Base-by-base conservation (phyloP, 2,888 invertebrate species). In the Schizaphis graminum region DNA sequence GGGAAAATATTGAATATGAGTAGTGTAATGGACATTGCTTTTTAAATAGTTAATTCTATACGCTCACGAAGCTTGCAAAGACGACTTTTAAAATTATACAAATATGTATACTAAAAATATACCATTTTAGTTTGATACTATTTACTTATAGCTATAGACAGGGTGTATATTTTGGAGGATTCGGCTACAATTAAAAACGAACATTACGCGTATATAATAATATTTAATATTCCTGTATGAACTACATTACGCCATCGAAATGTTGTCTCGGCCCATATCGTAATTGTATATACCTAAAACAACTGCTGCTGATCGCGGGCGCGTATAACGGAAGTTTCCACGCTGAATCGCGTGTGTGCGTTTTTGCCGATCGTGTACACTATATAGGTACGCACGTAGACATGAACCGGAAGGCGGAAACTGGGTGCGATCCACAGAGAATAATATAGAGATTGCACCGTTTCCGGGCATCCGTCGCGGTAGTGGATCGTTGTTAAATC, bases 391-490 rank as follows among this genome's bases (percentile, higher is more conserved):
- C 35, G 77, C 77, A 77, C 44, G 89, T 28, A 21, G 8, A 53
- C 49, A 61, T 53, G 56, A 47, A 86, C 44, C 44, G 47, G 91
- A 44, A 44, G 41, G 41, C 41, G 41, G 41, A 91, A 91, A n/a
- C 57, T 77, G 35, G 53, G 13, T 7, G 77, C 35, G 49, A 44
- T 5, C n/a, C n/a, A 28, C 90, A 47, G 47, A 49, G 67, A 90
- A 77, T 21, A 77, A 77, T 77, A 77, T 77, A n/a, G 85, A 57
- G 91, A 56, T 41, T 67, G 44, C 56, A 44, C 41, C 56, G 91
- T 57, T 91, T 91, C 91, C 91, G 85, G 91, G 28, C 28, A 28
- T n/a, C 44, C 57, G 57, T 89, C 44, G 28, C 57, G 26, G 41
- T 26, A 8, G 35, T 53, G n/a, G 88, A 53, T 77, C 77, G 77